Evolutionary conservation across 2,888 invertebrate genomes (phyloP), one percentile per base, ranked within the genome.

Genomic region (Drepanosiphum platanoidis): DNA sequence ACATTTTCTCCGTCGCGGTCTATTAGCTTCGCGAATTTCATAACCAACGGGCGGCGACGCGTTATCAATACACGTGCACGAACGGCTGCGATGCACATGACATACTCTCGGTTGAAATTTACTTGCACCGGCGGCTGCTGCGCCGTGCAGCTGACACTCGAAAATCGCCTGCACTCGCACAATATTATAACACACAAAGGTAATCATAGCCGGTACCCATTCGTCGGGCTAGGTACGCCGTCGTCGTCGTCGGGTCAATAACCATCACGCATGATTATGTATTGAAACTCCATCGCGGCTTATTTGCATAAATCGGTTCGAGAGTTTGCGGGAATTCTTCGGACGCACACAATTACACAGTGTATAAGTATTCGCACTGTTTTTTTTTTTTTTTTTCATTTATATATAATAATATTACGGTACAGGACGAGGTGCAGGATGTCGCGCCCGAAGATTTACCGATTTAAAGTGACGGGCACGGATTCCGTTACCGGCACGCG

Each of bases 121-220:
- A 61, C 61, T 1, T n/a, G 11, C 3, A 52, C 9, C 46, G 5
- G 13, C 46, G 36, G 52, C n/a, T 15, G n/a, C 11, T 22, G 22
- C 32, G 15, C n/a, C n/a, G 30, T 30, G 34, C 32, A 22, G 34
- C n/a, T 34, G 34, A 52, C 52, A 13, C 32, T n/a, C n/a, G 58
- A 58, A 75, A 74, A 72, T 58, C 22, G 34, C 34, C 34, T 75
- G 75, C 52, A 34, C 75, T 75, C n/a, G n/a, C n/a, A n/a, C n/a
- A n/a, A n/a, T n/a, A n/a, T n/a, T n/a, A n/a, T n/a, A n/a, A n/a
- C n/a, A n/a, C n/a, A n/a, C n/a, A n/a, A n/a, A n/a, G n/a, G n/a
- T n/a, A n/a, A n/a, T n/a, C n/a, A n/a, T n/a, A n/a, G n/a, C n/a
- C n/a, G n/a, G n/a, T n/a, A n/a, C n/a, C n/a, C n/a, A n/a, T n/a